Evolutionary conservation across 2,888 invertebrate genomes (phyloP).

Genomic region (Synanthedon vespiformis): DNA sequence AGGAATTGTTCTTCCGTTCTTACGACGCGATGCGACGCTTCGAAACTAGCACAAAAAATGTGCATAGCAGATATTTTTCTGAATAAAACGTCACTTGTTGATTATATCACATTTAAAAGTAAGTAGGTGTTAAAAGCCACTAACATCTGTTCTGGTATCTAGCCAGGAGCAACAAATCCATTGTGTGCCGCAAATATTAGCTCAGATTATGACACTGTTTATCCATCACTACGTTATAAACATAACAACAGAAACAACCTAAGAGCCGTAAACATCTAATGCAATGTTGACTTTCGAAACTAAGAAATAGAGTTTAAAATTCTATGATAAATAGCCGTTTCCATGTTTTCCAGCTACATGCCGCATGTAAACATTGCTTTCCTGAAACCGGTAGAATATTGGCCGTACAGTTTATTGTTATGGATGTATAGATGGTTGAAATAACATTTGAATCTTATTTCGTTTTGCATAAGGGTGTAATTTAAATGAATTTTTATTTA

Average conservation of each 20-base stretch:
- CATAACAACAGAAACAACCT: not conserved
- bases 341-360: not conserved
- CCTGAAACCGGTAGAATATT: slow-evolving; percentile 3
- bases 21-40: no score
- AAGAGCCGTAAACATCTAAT: not conserved
- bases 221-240: slow-evolving; percentile 9
- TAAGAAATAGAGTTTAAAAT: not conserved
- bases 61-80: no score
- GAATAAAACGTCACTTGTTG: no score
- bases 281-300: not conserved
- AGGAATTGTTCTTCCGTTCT: no score
- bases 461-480: no score
- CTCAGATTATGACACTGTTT: slow-evolving; percentile 24
- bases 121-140: not conserved
- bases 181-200: slow-evolving; percentile 16
- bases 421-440: not conserved
- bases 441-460: not conserved
- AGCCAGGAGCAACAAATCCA: not conserved
- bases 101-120: not conserved
- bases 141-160: not conserved
- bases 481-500: no score
- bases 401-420: not conserved
- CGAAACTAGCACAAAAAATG: no score
- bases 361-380: slow-evolving; percentile 3
- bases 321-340: not conserved